A percentile compares a stretch with the other conserved stretches of the same genome.
These are phyloP conservation scores for Papilio machaon DNA, from an alignment of 1,140 invertebrate genomes.

Conservation along the genomic window DNA sequence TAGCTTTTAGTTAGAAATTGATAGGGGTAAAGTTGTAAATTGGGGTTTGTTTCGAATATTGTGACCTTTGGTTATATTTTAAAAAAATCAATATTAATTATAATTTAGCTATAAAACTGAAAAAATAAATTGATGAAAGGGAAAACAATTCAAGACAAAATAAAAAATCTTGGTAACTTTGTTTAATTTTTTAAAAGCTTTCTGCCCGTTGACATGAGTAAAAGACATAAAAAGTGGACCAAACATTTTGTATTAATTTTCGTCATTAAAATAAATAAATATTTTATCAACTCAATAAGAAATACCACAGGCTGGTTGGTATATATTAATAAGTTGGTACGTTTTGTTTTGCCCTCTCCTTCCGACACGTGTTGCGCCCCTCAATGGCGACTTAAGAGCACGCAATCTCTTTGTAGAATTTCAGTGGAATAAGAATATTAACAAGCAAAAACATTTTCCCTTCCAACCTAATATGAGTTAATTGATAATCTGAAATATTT, in stretches of 20 bases:
- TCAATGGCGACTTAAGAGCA: conserved; percentile 35
- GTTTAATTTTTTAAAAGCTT: too few species aligned
- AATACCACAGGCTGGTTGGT: neutral
- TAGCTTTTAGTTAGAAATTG: conserved; percentile 13
- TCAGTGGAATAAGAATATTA: conserved; percentile 27
- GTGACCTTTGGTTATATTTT: neutral
- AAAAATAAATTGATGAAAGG: neutral
- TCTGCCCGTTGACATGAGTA: too few species aligned
- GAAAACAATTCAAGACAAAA: neutral
- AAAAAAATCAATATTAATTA: neutral
- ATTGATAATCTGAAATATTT: neutral
- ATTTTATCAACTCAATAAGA: neutral
- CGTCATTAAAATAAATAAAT: neutral
- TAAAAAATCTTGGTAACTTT: too few species aligned
- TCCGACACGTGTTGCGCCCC: conserved; percentile 38
- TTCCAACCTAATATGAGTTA: neutral
- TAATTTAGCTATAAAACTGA: too few species aligned
- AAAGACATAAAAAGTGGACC: neutral
- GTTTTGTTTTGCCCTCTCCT: conserved; percentile 33
- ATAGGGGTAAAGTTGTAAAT: neutral
- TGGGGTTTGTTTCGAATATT: neutral
- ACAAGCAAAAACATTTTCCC: conserved; percentile 9
- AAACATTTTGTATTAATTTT: neutral
- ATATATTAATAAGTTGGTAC: conserved; percentile 5
- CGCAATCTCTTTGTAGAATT: conserved; percentile 33